These are phyloP conservation scores for Dicerorhinus sumatrensis DNA, from an alignment of 2,113 vertebrate species.

Conservation along the genomic window DNA sequence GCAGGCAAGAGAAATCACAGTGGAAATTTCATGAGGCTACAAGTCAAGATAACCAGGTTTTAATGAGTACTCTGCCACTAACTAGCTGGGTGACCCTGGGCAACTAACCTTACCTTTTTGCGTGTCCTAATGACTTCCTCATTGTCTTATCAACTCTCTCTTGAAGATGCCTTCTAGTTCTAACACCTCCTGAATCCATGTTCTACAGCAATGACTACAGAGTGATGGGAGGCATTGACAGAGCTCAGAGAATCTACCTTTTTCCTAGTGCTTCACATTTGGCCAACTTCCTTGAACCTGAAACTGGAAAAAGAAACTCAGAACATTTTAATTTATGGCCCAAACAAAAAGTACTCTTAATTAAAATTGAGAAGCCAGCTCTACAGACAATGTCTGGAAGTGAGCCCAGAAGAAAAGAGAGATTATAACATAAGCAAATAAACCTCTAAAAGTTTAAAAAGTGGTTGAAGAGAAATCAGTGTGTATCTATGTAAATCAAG, in stretches of 20 bases:
- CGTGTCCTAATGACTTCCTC: neutral
- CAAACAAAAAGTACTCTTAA: slow-evolving; percentile 82
- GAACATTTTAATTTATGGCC: slow-evolving; percentile 83
- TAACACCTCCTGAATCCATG: neutral
- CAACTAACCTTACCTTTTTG: neutral
- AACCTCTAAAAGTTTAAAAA: slow-evolving; percentile 75
- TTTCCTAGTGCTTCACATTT: slow-evolving; percentile 67
- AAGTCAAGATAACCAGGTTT: neutral
- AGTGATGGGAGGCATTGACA: neutral
- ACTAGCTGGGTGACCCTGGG: neutral
- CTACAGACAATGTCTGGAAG: slow-evolving; percentile 72
- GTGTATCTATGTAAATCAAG: slow-evolving; percentile 62
- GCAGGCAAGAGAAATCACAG: neutral
- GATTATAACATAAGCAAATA: slow-evolving; percentile 78
- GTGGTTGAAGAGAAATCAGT: slow-evolving; percentile 61
- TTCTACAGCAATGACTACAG: neutral
- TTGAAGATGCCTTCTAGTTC: neutral
- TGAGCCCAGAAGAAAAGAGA: slow-evolving; percentile 77
- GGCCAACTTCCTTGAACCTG: slow-evolving; percentile 76
- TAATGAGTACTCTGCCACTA: neutral
- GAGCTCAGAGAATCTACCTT: neutral
- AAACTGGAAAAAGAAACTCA: slow-evolving; percentile 67
- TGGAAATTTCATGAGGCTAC: neutral
- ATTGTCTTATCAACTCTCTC: neutral
- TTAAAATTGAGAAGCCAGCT: slow-evolving; percentile 85